Conservation (phyloP, 2,797 vertebrate genomes). For the Pteropus rufus region DNA sequence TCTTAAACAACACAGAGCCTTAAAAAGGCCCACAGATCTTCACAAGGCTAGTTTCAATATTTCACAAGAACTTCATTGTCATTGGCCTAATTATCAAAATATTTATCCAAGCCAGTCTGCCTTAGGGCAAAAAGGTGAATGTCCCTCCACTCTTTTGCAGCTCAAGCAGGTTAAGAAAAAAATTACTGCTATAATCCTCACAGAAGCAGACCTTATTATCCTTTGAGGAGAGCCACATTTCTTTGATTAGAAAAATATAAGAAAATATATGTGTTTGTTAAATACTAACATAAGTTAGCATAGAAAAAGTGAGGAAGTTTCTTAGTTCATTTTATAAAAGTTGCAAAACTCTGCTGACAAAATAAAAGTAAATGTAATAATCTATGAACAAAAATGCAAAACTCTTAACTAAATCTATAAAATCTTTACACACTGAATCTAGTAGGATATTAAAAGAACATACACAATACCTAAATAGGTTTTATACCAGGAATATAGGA, state of each 20-base stretch:
- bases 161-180: neutral
- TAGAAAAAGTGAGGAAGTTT: neutral
- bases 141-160: neutral
- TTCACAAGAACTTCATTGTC: neutral
- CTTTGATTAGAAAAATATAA: constrained; percentile 4
- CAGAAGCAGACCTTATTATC: neutral
- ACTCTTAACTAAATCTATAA: neutral
- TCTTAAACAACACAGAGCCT: neutral
- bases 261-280: neutral
- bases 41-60: neutral
- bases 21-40: neutral
- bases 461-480: neutral
- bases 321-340: neutral
- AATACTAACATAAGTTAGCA: neutral
- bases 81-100: neutral
- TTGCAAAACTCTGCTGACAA: neutral
- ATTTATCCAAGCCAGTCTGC: neutral
- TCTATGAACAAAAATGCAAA: neutral
- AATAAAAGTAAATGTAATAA: neutral
- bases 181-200: neutral
- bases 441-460: neutral
- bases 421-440: neutral
- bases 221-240: neutral
- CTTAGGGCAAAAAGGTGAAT: neutral
- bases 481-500: neutral